Evolutionary conservation across 1,140 invertebrate genomes (phyloP), one percentile per base, ranked within the genome.

Genomic region (Limonius californicus): DNA sequence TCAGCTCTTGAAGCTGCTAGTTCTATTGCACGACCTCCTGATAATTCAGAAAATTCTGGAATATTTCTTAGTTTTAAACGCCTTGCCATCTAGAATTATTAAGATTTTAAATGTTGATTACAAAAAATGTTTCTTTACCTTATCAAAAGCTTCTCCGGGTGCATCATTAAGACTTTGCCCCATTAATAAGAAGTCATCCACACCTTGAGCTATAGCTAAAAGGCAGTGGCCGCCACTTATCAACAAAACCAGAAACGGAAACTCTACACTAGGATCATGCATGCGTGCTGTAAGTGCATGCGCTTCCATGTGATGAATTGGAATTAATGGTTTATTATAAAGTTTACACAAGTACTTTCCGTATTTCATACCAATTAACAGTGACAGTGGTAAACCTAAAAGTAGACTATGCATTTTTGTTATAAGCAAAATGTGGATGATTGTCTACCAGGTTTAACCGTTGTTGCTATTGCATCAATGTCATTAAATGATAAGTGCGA

Each of bases 281-380:
- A 97, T 88, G 73, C 95, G 81, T 12, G 84, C 85, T 16, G 89
- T 95, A 57, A 98, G 77, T n/a, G 96, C 95, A 84, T 99, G 97
- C 7, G 96, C 96, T 84, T 98, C 89, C 96, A 99, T 99, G 69
- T 99, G 97, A 82, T 99, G 96, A 69, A 99, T 91, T 0, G 95
- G 94, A 73, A 99, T 94, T 65, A 98, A 80, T 3, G 94, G 92
- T 77, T 94, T 94, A 0, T 85, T 82, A 66, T 83, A 82, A 56
- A 80, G 77, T 64, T 81, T 80, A 19, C 87, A 85, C 19, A 98
- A 72, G 72, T 89, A 81, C 72, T 91, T 92, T 1, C 90, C 93
- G 87, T 95, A 94, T 57, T 88, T 84, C 27, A 89, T 78, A 35
- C 96, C 96, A 61, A 98, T 86, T 56, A 80, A 45, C 54, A 98